phyloP scores from a whole-genome alignment of 2,888 invertebrate genomes.

The Apotomis betuletana region DNA sequence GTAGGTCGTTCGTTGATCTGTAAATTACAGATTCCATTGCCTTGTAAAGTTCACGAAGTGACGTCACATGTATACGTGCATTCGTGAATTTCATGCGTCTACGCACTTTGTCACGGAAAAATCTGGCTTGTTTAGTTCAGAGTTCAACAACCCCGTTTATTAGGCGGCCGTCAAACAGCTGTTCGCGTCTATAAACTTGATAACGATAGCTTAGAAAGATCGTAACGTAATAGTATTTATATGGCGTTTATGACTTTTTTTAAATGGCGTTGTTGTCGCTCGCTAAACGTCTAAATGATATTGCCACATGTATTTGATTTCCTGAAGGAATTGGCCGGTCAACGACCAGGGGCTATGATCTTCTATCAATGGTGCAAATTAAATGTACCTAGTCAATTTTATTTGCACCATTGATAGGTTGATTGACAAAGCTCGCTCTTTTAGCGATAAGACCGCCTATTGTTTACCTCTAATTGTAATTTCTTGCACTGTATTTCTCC shows the following conservation, averaged over 20 bases:
- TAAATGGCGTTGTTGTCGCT: neutral
- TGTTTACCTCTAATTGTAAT: no score
- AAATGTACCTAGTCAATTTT: no score
- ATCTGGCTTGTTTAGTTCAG: conserved; percentile 13
- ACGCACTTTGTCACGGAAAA: conserved; percentile 10
- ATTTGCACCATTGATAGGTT: no score
- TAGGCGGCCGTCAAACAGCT: conserved; percentile 18
- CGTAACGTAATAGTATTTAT: neutral
- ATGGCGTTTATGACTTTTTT: neutral
- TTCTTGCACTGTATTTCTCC: no score
- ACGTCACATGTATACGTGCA: neutral
- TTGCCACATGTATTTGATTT: conserved; percentile 26
- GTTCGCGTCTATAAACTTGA: conserved; percentile 6
- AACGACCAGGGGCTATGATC: neutral
- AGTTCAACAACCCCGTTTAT: conserved; percentile 12
- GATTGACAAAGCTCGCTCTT: no score
- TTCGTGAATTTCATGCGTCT: neutral
- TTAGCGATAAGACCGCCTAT: no score
- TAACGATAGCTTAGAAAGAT: neutral
- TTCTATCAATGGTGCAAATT: no score
- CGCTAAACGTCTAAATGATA: conserved; percentile 22
- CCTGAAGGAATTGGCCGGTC: conserved; percentile 11
- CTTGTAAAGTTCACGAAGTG: neutral
- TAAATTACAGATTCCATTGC: neutral
- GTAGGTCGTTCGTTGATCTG: neutral